Conservation (phyloP, 2,113 vertebrate species). For the Alosa alosa region DNA sequence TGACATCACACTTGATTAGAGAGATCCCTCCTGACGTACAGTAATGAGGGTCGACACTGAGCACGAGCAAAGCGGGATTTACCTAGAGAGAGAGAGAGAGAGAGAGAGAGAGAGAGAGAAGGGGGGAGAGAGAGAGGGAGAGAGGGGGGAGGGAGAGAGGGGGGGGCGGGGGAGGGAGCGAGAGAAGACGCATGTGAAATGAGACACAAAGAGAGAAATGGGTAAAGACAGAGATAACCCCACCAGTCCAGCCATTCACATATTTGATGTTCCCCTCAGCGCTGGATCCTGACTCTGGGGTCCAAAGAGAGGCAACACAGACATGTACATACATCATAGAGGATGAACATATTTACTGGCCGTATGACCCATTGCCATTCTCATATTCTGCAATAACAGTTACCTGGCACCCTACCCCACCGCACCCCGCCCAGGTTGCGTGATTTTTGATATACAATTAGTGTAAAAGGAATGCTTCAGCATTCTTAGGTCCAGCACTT, state of each 20-base stretch:
- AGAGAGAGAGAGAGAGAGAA: not conserved
- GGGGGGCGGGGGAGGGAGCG: not conserved
- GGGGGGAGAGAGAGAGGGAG: not conserved
- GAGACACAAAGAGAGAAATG: not conserved
- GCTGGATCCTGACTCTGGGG: too few relatives aligned
- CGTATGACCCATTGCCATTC: not conserved
- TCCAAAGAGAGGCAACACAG: too few relatives aligned
- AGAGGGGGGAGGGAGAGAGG: not conserved
- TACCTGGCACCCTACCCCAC: not conserved
- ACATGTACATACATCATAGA: too few relatives aligned
- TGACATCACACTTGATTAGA: constrained; percentile 63
- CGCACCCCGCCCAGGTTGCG: not conserved
- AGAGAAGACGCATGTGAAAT: too few relatives aligned
- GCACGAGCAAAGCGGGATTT: constrained; percentile 31
- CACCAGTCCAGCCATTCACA: too few relatives aligned
- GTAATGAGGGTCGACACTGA: constrained; percentile 50
- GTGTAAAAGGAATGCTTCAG: not conserved
- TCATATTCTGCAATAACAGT: too few relatives aligned
- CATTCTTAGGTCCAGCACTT: not conserved
- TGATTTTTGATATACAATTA: not conserved
- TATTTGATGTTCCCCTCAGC: too few relatives aligned
- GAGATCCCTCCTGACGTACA: constrained; percentile 60
- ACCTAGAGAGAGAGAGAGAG: constrained; percentile 14
- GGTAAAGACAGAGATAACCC: too few relatives aligned
- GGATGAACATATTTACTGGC: not conserved